Percentiles rank a stretch among this genome's conserved stretches.
phyloP scores from a whole-genome alignment of 1,140 invertebrate genomes.

The Sinella curviseta region DNA sequence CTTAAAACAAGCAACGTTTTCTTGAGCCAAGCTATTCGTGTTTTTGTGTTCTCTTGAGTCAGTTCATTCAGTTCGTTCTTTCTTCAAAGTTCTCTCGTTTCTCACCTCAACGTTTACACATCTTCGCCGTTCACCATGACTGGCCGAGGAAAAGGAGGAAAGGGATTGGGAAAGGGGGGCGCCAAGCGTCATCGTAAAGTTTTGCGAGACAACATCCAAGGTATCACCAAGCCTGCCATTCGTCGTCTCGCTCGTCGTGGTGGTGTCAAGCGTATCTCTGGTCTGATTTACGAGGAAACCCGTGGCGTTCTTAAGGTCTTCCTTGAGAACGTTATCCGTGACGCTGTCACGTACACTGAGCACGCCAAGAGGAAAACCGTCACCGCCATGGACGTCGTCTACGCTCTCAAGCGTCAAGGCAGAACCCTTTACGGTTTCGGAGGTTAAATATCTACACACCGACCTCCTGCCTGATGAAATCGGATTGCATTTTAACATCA shows the following conservation, averaged over 20 bases:
- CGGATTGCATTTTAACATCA: too few relatives aligned
- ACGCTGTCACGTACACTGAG: too few relatives aligned
- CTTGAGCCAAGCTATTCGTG: background rate
- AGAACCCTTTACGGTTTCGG: too few relatives aligned
- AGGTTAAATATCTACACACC: constrained; percentile 54
- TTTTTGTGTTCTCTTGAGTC: background rate
- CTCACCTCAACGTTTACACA: background rate
- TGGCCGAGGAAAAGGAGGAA: constrained; percentile 67
- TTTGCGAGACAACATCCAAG: constrained; percentile 56
- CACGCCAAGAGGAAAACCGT: too few relatives aligned
- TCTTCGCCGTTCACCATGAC: constrained; percentile 61
- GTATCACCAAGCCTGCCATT: too few relatives aligned
- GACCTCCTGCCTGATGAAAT: background rate
- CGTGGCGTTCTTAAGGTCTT: too few relatives aligned
- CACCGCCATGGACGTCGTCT: too few relatives aligned
- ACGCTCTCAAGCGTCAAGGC: too few relatives aligned
- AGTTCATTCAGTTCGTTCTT: background rate
- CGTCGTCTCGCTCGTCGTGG: too few relatives aligned
- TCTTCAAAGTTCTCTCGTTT: background rate
- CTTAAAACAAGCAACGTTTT: background rate
- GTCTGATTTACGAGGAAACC: too few relatives aligned
- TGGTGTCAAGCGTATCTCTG: too few relatives aligned
- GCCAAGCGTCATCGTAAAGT: constrained; percentile 68
- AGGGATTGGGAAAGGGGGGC: constrained; percentile 69
- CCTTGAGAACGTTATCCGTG: too few relatives aligned